A percentile compares a stretch with the other conserved stretches of the same genome.
These are phyloP conservation scores for Oenanthe oenanthe DNA, from an alignment of 2,113 vertebrate genomes.

Conservation along the genomic window DNA sequence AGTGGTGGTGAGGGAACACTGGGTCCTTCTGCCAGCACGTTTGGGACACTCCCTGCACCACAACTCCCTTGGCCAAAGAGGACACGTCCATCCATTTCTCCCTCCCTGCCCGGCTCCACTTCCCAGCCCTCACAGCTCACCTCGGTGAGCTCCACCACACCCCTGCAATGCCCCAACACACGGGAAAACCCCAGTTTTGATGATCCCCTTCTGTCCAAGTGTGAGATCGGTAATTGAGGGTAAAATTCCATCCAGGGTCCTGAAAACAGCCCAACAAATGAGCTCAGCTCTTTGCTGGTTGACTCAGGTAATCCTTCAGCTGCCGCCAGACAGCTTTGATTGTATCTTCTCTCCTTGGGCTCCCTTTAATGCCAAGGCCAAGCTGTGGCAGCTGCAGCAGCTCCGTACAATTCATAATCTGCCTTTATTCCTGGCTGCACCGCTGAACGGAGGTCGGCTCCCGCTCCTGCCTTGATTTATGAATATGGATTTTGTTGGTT, in stretches of 20 bases:
- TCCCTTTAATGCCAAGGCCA: constrained; percentile 7
- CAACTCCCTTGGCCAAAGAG: background rate
- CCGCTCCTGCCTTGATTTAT: background rate
- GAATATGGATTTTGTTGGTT: constrained; percentile 43
- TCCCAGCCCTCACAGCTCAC: background rate
- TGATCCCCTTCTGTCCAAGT: background rate
- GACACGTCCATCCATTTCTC: background rate
- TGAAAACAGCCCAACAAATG: constrained; percentile 21
- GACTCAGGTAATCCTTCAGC: constrained; percentile 58
- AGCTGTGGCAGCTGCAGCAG: constrained; percentile 18
- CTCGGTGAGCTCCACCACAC: background rate
- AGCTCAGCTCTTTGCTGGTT: constrained; percentile 42
- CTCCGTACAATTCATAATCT: background rate
- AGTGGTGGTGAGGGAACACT: background rate
- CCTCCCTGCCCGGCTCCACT: background rate
- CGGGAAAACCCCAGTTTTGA: fast-evolving
- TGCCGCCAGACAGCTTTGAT: constrained; percentile 16
- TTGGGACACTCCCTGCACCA: background rate
- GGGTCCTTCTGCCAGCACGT: background rate
- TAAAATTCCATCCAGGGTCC: constrained; percentile 11
- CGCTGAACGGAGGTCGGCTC: background rate
- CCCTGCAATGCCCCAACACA: background rate
- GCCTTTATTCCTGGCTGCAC: background rate
- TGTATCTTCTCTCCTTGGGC: constrained; percentile 30
- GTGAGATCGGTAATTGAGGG: background rate